A percentile compares a stretch with the other conserved stretches of the same genome.
Conservation (phyloP, 2,888 invertebrate species). For the Andrena praecox region DNA sequence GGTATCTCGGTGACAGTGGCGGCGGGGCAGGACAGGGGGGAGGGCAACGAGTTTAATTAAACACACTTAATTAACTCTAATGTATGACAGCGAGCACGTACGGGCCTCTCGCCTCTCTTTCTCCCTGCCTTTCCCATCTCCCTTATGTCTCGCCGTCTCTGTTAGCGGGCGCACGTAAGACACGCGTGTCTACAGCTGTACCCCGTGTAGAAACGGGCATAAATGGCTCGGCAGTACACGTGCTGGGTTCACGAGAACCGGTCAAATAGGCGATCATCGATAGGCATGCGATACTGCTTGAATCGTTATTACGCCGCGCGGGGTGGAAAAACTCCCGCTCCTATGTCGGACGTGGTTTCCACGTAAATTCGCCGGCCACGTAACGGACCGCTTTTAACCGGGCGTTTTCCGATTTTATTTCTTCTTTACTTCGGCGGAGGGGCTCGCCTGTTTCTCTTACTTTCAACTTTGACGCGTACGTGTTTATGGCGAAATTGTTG, state of each 20-base stretch:
- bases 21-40: constrained; percentile 55
- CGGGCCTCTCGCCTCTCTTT: constrained; percentile 17
- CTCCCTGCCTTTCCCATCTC: not conserved
- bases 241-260: constrained; percentile 59
- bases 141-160: constrained; percentile 15
- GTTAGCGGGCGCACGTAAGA: constrained; percentile 44
- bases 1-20: constrained; percentile 37
- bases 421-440: not conserved
- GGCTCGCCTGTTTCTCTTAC: not conserved
- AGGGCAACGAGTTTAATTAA: constrained; percentile 79
- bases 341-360: not conserved
- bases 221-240: constrained; percentile 64
- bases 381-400: no score
- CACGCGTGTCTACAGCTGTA: constrained; percentile 64
- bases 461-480: not conserved
- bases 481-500: not conserved
- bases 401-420: not conserved
- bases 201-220: constrained; percentile 49
- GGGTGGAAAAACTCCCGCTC: constrained; percentile 12
- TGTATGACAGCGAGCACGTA: constrained; percentile 70
- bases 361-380: not conserved
- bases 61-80: constrained; percentile 79
- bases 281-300: constrained; percentile 31
- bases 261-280: constrained; percentile 61
- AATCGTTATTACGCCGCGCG: constrained; percentile 39